These are phyloP conservation scores for Rhinogobius similis DNA, from an alignment of 2,113 vertebrate genomes.

Conservation along the genomic window DNA sequence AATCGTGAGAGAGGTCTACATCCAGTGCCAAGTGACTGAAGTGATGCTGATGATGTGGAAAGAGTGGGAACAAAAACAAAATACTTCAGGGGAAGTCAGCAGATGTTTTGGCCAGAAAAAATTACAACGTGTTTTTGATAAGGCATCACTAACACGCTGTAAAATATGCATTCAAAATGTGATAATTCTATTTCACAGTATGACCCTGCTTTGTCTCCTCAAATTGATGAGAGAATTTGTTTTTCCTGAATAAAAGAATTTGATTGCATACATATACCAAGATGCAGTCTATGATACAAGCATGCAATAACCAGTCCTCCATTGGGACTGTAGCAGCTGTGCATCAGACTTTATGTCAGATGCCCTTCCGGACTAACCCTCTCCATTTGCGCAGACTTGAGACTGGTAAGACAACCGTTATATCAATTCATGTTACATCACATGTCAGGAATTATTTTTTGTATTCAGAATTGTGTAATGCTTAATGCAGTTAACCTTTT, in stretches of 20 bases:
- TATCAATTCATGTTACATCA: too few species aligned
- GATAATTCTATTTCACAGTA: background rate
- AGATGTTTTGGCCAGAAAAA: background rate
- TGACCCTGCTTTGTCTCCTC: background rate
- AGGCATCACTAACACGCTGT: background rate
- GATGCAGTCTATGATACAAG: too few species aligned
- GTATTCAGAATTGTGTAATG: too few species aligned
- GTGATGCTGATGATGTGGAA: constrained; percentile 33
- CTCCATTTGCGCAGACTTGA: background rate
- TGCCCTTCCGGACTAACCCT: background rate
- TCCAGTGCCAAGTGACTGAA: constrained; percentile 4
- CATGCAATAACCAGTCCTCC: background rate
- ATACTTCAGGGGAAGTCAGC: constrained; percentile 8
- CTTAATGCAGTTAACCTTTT: too few species aligned
- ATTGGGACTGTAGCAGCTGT: background rate
- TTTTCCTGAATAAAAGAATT: background rate
- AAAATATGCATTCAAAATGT: constrained; percentile 3
- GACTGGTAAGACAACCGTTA: too few species aligned
- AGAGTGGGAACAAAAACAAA: constrained; percentile 23
- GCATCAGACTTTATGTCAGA: background rate
- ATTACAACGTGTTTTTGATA: constrained; percentile 9
- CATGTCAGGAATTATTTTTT: too few species aligned
- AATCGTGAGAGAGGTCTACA: background rate
- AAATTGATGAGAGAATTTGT: background rate
- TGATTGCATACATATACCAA: too few species aligned